These are phyloP conservation scores for Eupithecia centaureata DNA, from an alignment of 2,888 invertebrate species.

Conservation along the genomic window DNA sequence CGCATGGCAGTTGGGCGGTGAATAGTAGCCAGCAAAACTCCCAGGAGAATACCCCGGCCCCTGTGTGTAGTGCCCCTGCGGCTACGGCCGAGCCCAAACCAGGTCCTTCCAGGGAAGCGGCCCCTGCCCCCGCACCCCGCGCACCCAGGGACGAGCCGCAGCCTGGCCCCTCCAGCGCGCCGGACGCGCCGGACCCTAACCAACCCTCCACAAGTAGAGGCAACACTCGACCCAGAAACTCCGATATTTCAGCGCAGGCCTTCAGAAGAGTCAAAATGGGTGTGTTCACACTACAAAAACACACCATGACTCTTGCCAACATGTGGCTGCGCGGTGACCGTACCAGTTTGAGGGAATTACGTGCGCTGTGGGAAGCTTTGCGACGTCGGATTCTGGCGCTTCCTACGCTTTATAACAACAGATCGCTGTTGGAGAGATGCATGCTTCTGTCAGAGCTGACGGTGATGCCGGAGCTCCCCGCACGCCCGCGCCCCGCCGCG, in stretches of 20 bases:
- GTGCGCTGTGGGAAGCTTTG: conserved; percentile 86
- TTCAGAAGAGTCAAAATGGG: conserved; percentile 71
- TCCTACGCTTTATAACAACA: conserved; percentile 71
- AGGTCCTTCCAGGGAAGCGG: not conserved
- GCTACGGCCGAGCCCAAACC: conserved; percentile 12
- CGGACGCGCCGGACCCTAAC: conserved; percentile 41
- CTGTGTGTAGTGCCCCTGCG: not conserved
- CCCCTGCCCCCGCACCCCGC: not conserved
- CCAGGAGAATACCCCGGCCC: not conserved
- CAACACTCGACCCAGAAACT: conserved; percentile 57
- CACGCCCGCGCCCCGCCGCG: conserved; percentile 43
- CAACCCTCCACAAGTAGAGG: conserved; percentile 70
- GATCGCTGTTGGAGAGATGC: conserved; percentile 73
- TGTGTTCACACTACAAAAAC: conserved; percentile 70
- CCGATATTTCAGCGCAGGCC: conserved; percentile 66
- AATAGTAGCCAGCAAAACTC: not conserved
- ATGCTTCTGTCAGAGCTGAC: conserved; percentile 68
- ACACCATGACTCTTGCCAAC: conserved; percentile 67
- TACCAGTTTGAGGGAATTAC: conserved; percentile 82
- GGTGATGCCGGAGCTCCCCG: conserved; percentile 60
- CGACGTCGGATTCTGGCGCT: conserved; percentile 83
- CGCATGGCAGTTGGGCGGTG: conserved; percentile 51
- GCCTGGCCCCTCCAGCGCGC: conserved; percentile 26
- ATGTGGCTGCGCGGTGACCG: conserved; percentile 75
- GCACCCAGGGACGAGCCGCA: conserved; percentile 11